phyloP scores from a whole-genome alignment of 2,888 invertebrate genomes.

The Ectropis crepuscularia region DNA sequence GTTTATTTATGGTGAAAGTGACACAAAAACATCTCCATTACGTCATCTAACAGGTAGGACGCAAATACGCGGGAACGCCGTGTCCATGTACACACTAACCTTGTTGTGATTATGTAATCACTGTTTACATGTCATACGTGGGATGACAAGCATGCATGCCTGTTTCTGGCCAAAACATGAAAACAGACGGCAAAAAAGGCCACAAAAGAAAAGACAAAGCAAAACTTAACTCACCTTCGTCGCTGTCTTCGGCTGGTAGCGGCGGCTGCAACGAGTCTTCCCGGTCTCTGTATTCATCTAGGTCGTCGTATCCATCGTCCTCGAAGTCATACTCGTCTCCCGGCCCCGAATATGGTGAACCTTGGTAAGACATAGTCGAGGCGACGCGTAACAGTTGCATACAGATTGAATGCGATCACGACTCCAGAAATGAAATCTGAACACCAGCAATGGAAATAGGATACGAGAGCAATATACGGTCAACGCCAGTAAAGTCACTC shows the following conservation, averaged over 20 bases:
- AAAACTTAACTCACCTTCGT: constrained; percentile 83
- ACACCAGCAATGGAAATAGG: constrained; percentile 54
- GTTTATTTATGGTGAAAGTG: constrained; percentile 65
- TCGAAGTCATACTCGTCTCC: constrained; percentile 90
- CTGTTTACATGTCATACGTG: constrained; percentile 57
- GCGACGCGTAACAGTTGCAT: constrained; percentile 84
- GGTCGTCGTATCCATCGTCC: constrained; percentile 89
- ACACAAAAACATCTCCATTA: constrained; percentile 61
- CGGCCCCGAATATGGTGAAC: constrained; percentile 88
- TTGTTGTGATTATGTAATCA: constrained; percentile 63
- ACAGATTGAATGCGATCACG: constrained; percentile 78
- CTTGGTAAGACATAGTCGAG: constrained; percentile 87
- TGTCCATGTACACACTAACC: constrained; percentile 51
- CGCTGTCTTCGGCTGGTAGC: constrained; percentile 86
- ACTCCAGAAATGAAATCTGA: constrained; percentile 70
- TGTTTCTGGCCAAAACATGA: constrained; percentile 1
- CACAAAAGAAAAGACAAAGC: constrained; percentile 60
- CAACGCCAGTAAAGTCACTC: constrained; percentile 68
- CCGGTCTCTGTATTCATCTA: constrained; percentile 88
- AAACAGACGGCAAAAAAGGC: constrained; percentile 52
- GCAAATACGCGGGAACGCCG: constrained; percentile 71
- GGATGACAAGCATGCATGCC: constrained; percentile 35
- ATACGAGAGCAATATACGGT: constrained; percentile 60
- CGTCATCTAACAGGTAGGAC: constrained; percentile 66
- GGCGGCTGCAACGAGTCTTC: constrained; percentile 82